Evolutionary conservation across 2,113 vertebrate genomes (phyloP).

Genomic region (Excalfactoria chinensis): DNA sequence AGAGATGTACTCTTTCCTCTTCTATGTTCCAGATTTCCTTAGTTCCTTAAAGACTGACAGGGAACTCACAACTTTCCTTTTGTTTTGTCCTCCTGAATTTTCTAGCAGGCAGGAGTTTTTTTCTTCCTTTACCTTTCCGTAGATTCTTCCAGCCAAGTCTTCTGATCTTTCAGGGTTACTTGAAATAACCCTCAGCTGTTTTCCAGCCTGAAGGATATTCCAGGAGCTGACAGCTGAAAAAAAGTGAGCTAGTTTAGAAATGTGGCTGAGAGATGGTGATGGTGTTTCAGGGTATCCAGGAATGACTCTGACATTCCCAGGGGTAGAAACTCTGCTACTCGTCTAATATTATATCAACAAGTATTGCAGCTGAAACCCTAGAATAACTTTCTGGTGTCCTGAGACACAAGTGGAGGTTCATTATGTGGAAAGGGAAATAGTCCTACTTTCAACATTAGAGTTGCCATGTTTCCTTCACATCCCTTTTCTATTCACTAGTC

Average conservation of each 20-base stretch:
- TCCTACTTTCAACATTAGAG: neutral
- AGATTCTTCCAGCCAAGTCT: constrained; percentile 39
- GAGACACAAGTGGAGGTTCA: neutral
- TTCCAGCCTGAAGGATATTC: constrained; percentile 58
- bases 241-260: constrained; percentile 55
- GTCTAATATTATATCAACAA: neutral
- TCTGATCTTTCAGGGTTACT: constrained; percentile 60
- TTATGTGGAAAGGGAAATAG: neutral
- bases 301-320: constrained; percentile 45
- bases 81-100: neutral
- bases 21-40: neutral
- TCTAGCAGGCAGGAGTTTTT: neutral
- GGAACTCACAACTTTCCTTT: neutral
- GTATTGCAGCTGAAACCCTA: constrained; percentile 20
- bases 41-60: neutral
- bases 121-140: constrained; percentile 47
- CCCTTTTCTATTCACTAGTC: neutral
- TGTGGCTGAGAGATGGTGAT: constrained; percentile 31
- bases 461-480: neutral
- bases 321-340: neutral
- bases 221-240: constrained; percentile 69
- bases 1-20: neutral
- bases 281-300: constrained; percentile 54
- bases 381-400: neutral
- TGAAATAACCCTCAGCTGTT: constrained; percentile 74